Base-by-base conservation (phyloP, 1,140 invertebrate genomes). In the Matsumurasca onukii region DNA sequence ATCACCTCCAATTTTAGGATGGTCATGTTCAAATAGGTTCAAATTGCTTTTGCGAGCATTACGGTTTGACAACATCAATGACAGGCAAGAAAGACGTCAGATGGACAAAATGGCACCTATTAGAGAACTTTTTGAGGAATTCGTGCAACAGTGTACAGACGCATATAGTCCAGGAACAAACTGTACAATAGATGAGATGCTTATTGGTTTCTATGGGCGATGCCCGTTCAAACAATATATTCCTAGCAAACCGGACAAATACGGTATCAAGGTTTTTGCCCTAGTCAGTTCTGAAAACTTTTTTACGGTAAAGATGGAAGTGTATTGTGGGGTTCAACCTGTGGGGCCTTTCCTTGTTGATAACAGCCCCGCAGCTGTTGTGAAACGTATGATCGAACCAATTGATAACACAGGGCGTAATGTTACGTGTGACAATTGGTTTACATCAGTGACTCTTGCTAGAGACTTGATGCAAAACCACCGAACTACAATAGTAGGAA, bases 141-240 rank as follows among this genome's bases (percentile, higher is more conserved):
- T 45, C 39, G 39, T 45, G 39, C 39, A 12, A n/a, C 39, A 45
- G 9, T 45, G 39, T 9, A 9, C n/a, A 12, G 39, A n/a, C 39
- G 9, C 39, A 45, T 45, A 45, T n/a, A 45, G 39, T n/a, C 39
- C 39, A 45, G 39, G 39, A 45, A 9, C 39, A 12, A 45, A 45
- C 39, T 45, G 39, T n/a, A 45, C 39, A 12, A n/a, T 45, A 45
- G 39, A 45, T 45, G 39, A 45, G n/a, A 45, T 45, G 39, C 39
- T 45, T 12, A 12, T 45, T 45, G 9, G 39, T 12, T 45, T 45
- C 39, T 45, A 45, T 45, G 39, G 39, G 9, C n/a, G 39, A 9
- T 45, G 39, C n/a, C 39, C n/a, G 9, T 45, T 45, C 39, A 45
- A 45, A 45, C 39, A 45, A 45, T 45, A 45, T 45, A 45, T 45